Conservation (phyloP, 2,113 vertebrate species). For the Psittacus erithacus region DNA sequence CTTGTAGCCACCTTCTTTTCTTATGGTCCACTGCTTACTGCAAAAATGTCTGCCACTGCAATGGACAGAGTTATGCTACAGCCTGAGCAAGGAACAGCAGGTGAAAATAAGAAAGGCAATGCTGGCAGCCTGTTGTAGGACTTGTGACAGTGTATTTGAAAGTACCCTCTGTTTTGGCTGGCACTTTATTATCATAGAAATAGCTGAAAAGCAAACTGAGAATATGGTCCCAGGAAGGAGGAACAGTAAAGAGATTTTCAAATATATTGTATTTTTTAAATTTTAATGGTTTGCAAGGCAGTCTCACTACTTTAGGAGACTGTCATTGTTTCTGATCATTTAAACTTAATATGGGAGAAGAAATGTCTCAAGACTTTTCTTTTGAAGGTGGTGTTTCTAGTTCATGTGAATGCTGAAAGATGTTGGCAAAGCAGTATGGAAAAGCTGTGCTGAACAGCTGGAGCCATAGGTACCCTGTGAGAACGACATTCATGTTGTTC, state of each 20-base stretch:
- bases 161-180: neutral
- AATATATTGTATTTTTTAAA: neutral
- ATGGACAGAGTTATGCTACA: neutral
- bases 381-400: neutral
- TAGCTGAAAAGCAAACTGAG: neutral
- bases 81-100: neutral
- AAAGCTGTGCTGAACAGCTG: neutral
- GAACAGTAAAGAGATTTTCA: neutral
- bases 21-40: neutral
- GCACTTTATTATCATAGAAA: neutral
- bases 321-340: neutral
- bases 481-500: neutral
- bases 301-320: neutral
- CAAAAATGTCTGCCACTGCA: neutral
- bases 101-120: neutral
- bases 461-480: neutral
- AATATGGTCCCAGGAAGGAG: neutral
- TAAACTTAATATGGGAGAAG: neutral
- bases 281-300: neutral
- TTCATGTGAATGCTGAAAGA: neutral
- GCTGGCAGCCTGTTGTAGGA: neutral
- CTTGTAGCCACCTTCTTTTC: neutral
- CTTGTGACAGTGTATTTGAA: neutral
- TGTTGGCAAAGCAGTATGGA: neutral
- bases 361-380: neutral